These are phyloP conservation scores for Eilema caniola DNA, from an alignment of 2,888 invertebrate species.

Conservation along the genomic window DNA sequence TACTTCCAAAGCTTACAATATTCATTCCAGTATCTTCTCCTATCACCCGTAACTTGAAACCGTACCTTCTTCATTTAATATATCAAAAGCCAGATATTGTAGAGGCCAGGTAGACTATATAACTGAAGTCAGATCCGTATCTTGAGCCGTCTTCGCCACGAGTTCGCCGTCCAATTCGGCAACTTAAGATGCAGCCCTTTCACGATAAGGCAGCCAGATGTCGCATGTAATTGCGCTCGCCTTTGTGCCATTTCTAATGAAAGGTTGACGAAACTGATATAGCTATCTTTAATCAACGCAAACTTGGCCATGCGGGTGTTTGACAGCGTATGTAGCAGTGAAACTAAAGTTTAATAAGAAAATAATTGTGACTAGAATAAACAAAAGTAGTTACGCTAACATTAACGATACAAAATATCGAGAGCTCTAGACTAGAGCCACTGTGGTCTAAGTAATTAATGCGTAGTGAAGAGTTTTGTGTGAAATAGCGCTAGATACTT, in stretches of 20 bases:
- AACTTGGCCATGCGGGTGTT: constrained; percentile 82
- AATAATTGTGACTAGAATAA: constrained; percentile 2
- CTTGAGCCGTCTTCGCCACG: constrained; percentile 34
- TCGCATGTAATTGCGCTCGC: constrained; percentile 81
- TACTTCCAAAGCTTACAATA: neutral
- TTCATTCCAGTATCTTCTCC: neutral
- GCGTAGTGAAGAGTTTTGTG: neutral
- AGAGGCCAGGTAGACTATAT: constrained; percentile 18
- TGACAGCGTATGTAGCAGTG: constrained; percentile 61
- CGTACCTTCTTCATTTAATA: constrained; percentile 14
- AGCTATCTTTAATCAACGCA: constrained; percentile 84
- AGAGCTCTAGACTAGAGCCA: neutral
- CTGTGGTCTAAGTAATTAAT: neutral
- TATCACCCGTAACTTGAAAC: constrained; percentile 25
- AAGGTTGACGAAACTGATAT: constrained; percentile 85
- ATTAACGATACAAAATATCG: neutral
- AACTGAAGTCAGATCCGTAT: constrained; percentile 45
- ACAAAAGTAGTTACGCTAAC: too few species aligned
- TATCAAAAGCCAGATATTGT: constrained; percentile 14
- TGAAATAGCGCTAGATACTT: neutral
- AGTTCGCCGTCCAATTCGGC: constrained; percentile 52
- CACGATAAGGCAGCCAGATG: constrained; percentile 83
- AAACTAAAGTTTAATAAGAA: constrained; percentile 14
- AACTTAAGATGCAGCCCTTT: constrained; percentile 80
- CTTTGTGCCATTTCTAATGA: constrained; percentile 83